A percentile compares a stretch with the other conserved stretches of the same genome.
Conservation (phyloP, 2,797 vertebrate species). For the Argya squamiceps region DNA sequence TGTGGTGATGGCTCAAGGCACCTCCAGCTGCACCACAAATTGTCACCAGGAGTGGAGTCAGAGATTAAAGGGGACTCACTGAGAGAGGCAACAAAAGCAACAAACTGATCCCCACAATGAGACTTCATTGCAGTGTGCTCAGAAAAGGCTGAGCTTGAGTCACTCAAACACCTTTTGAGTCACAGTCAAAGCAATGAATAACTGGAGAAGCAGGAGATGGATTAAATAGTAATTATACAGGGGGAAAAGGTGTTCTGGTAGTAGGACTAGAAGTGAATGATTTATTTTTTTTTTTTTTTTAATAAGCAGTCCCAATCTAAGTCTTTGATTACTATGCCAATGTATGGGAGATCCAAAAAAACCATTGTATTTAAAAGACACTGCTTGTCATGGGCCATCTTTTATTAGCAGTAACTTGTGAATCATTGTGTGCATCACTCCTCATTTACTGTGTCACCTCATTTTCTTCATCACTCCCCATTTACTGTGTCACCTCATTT, state of each 20-base stretch:
- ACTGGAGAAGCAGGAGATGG: not conserved
- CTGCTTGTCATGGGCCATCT: not conserved
- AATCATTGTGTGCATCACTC: not conserved
- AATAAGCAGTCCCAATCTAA: not conserved
- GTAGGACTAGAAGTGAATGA: not conserved
- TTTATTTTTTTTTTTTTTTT: not conserved
- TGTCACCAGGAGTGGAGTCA: not conserved
- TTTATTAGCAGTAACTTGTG: not conserved
- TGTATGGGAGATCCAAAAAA: not conserved
- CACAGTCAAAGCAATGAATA: not conserved
- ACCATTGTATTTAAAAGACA: not conserved
- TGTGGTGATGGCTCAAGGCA: not conserved
- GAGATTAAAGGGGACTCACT: not conserved
- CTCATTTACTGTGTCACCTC: not conserved
- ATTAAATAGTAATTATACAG: not conserved
- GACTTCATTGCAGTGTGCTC: not conserved
- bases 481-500: too few species aligned
- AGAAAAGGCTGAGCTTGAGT: not conserved
- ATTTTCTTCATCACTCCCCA: too few species aligned
- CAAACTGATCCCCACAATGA: not conserved
- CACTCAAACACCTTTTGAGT: not conserved
- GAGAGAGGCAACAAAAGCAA: not conserved
- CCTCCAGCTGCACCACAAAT: not conserved
- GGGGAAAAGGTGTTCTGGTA: not conserved
- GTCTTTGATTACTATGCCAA: not conserved